Conservation (phyloP, 92 coral and sea anemone species). For the Palythoa grandiflora region DNA sequence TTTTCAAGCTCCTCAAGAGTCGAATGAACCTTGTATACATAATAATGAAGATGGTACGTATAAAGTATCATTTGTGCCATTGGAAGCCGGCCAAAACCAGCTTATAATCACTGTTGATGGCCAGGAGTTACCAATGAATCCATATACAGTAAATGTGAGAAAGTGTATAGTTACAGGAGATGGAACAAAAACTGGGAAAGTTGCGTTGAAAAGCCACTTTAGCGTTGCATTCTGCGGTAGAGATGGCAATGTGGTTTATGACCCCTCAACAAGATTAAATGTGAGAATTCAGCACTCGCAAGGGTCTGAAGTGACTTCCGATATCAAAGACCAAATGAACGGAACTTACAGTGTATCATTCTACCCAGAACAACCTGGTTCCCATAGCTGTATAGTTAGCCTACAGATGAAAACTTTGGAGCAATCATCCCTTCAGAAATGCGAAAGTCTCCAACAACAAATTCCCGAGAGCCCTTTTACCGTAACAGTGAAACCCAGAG, state of each 20-base stretch:
- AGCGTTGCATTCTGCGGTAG: constrained; percentile 17
- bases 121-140: constrained; percentile 24
- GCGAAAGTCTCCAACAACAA: constrained; percentile 17
- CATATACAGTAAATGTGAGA: constrained; percentile 32
- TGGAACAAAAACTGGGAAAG: constrained; percentile 21
- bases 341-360: constrained; percentile 52
- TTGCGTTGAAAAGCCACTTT: constrained; percentile 21
- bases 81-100: constrained; percentile 23
- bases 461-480: constrained; percentile 57
- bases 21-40: not conserved
- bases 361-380: constrained; percentile 49
- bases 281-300: constrained; percentile 34
- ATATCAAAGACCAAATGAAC: constrained; percentile 31
- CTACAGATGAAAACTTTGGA: constrained; percentile 36
- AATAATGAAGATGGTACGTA: constrained; percentile 39
- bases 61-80: constrained; percentile 20
- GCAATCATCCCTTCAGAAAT: not conserved
- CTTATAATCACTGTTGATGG: constrained; percentile 29
- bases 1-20: not conserved
- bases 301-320: constrained; percentile 3
- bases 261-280: constrained; percentile 14
- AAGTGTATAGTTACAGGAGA: constrained; percentile 37
- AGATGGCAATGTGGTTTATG: constrained; percentile 7
- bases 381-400: constrained; percentile 7
- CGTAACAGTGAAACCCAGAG: constrained; percentile 50